Conservation (phyloP, 2,113 vertebrate genomes). For the Brachypteracias leptosomus region DNA sequence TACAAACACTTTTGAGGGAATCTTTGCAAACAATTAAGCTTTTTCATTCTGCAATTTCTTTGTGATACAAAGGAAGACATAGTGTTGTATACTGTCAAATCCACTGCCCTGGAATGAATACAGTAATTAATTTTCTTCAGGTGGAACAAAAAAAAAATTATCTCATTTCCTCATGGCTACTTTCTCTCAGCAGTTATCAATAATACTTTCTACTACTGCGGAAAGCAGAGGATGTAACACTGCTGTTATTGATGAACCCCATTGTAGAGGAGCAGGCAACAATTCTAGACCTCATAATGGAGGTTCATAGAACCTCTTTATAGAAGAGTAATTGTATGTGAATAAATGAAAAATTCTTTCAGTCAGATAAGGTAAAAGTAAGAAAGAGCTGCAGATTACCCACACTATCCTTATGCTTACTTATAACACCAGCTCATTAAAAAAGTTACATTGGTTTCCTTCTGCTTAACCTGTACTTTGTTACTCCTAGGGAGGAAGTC, state of each 20-base stretch:
- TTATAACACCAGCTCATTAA: not conserved
- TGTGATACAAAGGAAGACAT: not conserved
- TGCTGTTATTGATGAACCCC: not conserved
- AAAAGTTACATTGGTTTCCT: not conserved
- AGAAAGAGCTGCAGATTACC: not conserved
- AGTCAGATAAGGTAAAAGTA: not conserved
- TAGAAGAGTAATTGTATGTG: not conserved
- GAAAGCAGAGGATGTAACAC: not conserved
- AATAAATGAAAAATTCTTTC: not conserved
- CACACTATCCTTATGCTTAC: not conserved
- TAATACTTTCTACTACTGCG: not conserved
- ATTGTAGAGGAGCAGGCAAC: not conserved
- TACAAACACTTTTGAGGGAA: not conserved
- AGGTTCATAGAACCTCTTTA: not conserved
- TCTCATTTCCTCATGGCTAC: not conserved
- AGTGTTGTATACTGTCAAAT: not conserved
- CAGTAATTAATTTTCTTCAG: not conserved
- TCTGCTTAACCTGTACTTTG: not conserved
- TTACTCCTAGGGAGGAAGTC: not conserved
- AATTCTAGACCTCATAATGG: not conserved
- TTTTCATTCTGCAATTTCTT: not conserved
- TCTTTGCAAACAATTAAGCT: not conserved
- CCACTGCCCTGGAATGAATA: not conserved
- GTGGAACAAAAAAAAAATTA: not conserved
- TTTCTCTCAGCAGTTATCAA: not conserved